Percentiles rank a stretch among this genome's conserved stretches.
Evolutionary conservation across 2,113 vertebrate genomes (phyloP).

Genomic region (Xenus cinereus): DNA sequence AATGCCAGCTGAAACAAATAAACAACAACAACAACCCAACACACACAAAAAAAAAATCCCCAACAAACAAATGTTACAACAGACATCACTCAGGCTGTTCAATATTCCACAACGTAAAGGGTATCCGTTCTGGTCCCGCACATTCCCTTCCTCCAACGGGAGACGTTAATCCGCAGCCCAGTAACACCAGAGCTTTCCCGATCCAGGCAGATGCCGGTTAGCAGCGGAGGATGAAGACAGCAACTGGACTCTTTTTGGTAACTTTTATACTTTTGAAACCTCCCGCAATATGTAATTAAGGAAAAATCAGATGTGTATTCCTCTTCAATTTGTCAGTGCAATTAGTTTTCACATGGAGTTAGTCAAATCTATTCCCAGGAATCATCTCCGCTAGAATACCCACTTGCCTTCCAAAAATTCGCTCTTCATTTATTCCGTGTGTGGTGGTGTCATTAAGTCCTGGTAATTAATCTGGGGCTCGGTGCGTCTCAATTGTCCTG

Average conservation of each 20-base stretch:
- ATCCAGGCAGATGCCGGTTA: neutral
- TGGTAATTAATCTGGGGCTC: conserved; percentile 62
- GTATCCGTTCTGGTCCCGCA: neutral
- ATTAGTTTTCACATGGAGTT: conserved; percentile 10
- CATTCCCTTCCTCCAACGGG: neutral
- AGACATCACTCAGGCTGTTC: conserved; percentile 32
- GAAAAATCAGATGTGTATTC: neutral
- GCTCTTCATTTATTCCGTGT: neutral
- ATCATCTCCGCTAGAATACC: neutral
- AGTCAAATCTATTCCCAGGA: conserved; percentile 8
- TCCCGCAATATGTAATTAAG: conserved; percentile 14
- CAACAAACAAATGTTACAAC: conserved; percentile 2
- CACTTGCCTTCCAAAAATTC: neutral
- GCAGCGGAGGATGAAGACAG: neutral
- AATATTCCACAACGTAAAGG: neutral
- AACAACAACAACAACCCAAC: neutral
- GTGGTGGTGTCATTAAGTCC: conserved; percentile 7
- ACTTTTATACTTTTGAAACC: conserved; percentile 5
- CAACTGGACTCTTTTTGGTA: neutral
- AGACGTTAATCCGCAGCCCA: neutral
- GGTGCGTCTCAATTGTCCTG: neutral
- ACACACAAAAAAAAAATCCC: neutral
- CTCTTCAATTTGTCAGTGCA: neutral
- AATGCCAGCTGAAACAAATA: conserved; percentile 62
- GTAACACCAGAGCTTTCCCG: neutral